These are phyloP conservation scores for Eulithis testata DNA, from an alignment of 2,888 invertebrate genomes.

Conservation along the genomic window DNA sequence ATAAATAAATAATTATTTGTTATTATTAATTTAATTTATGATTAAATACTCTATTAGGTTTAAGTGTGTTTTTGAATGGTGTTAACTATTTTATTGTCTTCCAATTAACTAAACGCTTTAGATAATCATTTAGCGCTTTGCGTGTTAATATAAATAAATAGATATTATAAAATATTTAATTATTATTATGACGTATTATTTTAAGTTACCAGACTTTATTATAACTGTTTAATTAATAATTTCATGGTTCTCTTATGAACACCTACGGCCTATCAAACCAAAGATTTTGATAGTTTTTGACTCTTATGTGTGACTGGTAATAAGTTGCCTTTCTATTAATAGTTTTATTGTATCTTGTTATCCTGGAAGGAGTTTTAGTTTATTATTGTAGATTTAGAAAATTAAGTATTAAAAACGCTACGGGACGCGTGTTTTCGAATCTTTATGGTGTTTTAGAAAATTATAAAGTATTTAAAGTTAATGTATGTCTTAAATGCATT, in stretches of 20 bases:
- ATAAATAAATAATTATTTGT: too few relatives aligned
- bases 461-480: constrained; percentile 30
- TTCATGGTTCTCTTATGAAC: neutral
- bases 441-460: constrained; percentile 59
- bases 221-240: neutral
- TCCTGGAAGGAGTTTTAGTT: constrained; percentile 57
- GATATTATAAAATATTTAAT: constrained; percentile 10
- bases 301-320: constrained; percentile 37
- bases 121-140: constrained; percentile 38
- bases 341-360: constrained; percentile 42
- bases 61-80: constrained; percentile 39
- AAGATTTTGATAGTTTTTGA: constrained; percentile 26
- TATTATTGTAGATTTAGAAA: constrained; percentile 38
- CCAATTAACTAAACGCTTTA: constrained; percentile 63
- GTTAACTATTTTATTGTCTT: constrained; percentile 69
- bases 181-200: constrained; percentile 3
- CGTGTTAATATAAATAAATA: constrained; percentile 13
- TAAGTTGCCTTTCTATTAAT: constrained; percentile 20
- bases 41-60: constrained; percentile 29
- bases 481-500: constrained; percentile 47
- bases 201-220: neutral
- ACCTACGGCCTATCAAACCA: constrained; percentile 36
- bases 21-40: constrained; percentile 11
- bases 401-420: constrained; percentile 51
- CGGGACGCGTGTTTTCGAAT: constrained; percentile 63